Evolutionary conservation across 2,797 vertebrate species (phyloP), one percentile per base, ranked within the genome.

Genomic region (Diglossa cyanea): DNA sequence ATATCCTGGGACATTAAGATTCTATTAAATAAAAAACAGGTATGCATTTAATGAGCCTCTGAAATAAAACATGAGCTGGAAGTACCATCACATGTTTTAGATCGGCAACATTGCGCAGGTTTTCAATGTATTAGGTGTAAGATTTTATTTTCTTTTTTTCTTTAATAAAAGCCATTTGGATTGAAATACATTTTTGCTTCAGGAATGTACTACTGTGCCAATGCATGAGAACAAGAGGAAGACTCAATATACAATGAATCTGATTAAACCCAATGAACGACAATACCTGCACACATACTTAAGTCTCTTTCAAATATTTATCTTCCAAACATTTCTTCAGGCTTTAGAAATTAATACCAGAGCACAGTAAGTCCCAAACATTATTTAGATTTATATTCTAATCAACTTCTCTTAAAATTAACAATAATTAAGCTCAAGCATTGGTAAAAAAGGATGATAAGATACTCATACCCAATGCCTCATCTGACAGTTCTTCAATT

Each of bases 81-180:
- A 76, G 47, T 85, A 95, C 71, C 73, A 83, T 94, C 95, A 96
- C 92, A 90, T 96, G 89, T 16, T 94, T 94, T 89, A 96, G 84
- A 91, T 91, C 0, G 50, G 78, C 85, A 88, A 92, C 17, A 44
- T 6, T 26, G 47, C 44, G 50, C 33, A 91, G 35, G 21, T 74
- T 93, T 95, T 86, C 70, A 81, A 78, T 33, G 35, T 92, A 94
- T 86, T 93, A 86, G 78, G 91, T 96, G 86, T 40, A 93, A 84
- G 65, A 48, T 37, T 54, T 86, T 82, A 6, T 84, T 62, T 50
- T 54, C 35, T 31, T 67, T 66, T 75, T 66, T 58, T 45, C 54
- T 84, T 79, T 24, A 94, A 93, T 74, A 90, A 77, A 95, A 95
- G 45, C 60, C 67, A 68, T 87, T 96, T 85, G 67, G 51, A 85